Evolutionary conservation across 2,797 vertebrate genomes (phyloP).

Genomic region (Oreochromis grahami): DNA sequence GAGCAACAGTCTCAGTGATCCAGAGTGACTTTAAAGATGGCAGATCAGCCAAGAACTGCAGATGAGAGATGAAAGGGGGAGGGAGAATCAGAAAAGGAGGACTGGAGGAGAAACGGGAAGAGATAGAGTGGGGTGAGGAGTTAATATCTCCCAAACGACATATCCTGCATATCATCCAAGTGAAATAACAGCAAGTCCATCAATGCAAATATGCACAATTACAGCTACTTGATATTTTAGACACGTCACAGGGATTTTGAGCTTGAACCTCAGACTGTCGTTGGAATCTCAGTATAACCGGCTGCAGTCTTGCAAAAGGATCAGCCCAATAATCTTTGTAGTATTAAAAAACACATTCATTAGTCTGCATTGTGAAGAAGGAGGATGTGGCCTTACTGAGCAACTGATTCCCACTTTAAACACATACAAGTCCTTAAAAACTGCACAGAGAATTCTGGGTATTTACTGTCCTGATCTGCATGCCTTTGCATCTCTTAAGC

Average conservation of each 20-base stretch:
- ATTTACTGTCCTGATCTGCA: slow-evolving; percentile 39
- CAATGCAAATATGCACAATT: slow-evolving; percentile 44
- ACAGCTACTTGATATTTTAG: slow-evolving; percentile 47
- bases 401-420: slow-evolving; percentile 12
- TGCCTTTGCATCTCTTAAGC: slow-evolving; percentile 22
- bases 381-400: background rate
- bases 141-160: slow-evolving; percentile 37
- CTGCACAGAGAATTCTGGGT: background rate
- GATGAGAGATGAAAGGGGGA: slow-evolving; percentile 49
- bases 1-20: slow-evolving; percentile 37
- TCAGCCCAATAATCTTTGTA: slow-evolving; percentile 35
- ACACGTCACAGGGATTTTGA: slow-evolving; percentile 34
- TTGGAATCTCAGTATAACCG: slow-evolving; percentile 3
- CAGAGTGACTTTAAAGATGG: slow-evolving; percentile 43
- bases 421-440: background rate
- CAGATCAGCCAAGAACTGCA: slow-evolving; percentile 50
- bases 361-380: background rate
- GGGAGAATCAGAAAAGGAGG: slow-evolving; percentile 4
- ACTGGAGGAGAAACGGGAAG: background rate
- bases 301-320: slow-evolving; percentile 11
- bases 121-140: slow-evolving; percentile 24
- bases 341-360: slow-evolving; percentile 30
- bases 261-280: slow-evolving; percentile 1
- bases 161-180: slow-evolving; percentile 34
- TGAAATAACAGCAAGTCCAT: slow-evolving; percentile 35